phyloP scores from a whole-genome alignment of 30 jellyfish, hydroid and myxozoan genomes.

The Turritopsis rubra region DNA sequence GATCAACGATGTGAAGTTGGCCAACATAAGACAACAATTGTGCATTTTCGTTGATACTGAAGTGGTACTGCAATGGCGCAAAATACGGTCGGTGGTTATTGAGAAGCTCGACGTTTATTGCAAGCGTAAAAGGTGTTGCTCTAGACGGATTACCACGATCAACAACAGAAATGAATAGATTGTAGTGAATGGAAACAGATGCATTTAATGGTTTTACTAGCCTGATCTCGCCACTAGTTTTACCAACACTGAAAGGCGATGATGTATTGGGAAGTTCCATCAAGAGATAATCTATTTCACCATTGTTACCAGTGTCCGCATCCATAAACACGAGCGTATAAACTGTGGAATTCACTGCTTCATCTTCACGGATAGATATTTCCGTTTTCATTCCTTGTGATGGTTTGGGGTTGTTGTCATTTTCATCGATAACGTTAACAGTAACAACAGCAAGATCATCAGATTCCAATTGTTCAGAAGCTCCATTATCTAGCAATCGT shows the following conservation, averaged over 20 bases:
- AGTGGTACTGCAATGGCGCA: slow-evolving; percentile 8
- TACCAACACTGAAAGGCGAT: slow-evolving; percentile 8
- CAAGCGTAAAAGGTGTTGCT: slow-evolving; percentile 22
- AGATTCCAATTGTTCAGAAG: slow-evolving; percentile 3
- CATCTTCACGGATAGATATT: slow-evolving; percentile 16
- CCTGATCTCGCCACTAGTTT: slow-evolving; percentile 6
- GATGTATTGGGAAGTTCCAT: slow-evolving; percentile 7
- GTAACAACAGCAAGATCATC: slow-evolving; percentile 12
- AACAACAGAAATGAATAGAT: slow-evolving; percentile 21
- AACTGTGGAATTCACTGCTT: slow-evolving; percentile 2
- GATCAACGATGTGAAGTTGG: slow-evolving; percentile 38
- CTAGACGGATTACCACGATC: slow-evolving; percentile 36
- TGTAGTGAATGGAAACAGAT: slow-evolving; percentile 14
- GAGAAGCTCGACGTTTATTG: slow-evolving; percentile 12
- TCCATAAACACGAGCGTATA: slow-evolving; percentile 10
- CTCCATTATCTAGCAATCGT: slow-evolving; percentile 24
- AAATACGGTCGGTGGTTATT: slow-evolving; percentile 26
- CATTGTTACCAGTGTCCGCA: slow-evolving; percentile 25
- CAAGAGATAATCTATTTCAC: slow-evolving; percentile 11
- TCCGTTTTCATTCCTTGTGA: neutral
- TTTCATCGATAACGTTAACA: slow-evolving; percentile 33
- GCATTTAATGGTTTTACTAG: neutral
- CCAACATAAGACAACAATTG: slow-evolving; percentile 37
- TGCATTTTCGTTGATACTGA: slow-evolving; percentile 41
- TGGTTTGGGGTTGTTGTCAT: slow-evolving; percentile 36